Conservation (phyloP, 2,797 vertebrate species). For the Melanotaenia boesemani region DNA sequence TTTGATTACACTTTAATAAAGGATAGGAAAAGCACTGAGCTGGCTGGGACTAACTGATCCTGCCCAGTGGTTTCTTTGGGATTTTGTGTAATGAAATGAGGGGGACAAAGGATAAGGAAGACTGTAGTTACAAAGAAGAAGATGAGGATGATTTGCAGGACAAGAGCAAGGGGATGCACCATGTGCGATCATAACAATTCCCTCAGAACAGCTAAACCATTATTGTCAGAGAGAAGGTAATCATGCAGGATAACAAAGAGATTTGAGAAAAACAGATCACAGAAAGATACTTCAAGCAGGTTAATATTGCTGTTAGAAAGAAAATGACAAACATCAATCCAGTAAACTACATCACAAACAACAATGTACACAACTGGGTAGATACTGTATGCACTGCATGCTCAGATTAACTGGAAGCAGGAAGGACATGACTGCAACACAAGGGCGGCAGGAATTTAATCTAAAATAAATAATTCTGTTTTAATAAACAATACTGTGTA, state of each 20-base stretch:
- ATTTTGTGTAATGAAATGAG: slow-evolving; percentile 89
- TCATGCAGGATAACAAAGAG: slow-evolving; percentile 53
- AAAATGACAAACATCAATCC: slow-evolving; percentile 44
- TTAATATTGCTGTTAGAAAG: slow-evolving; percentile 37
- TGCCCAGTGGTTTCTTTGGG: slow-evolving; percentile 88
- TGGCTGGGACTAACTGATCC: slow-evolving; percentile 90
- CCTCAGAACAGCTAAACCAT: slow-evolving; percentile 48
- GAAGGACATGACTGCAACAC: neutral
- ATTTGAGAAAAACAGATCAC: slow-evolving; percentile 44
- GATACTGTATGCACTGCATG: too few relatives aligned
- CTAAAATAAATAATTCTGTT: too few relatives aligned
- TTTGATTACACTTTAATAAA: slow-evolving; percentile 99
- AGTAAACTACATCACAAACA: slow-evolving; percentile 43
- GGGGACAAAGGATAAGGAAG: slow-evolving; percentile 82
- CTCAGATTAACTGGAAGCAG: too few relatives aligned
- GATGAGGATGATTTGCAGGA: slow-evolving; percentile 60
- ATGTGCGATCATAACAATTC: slow-evolving; percentile 42
- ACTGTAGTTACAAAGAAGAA: slow-evolving; percentile 77
- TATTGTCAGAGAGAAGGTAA: slow-evolving; percentile 44
- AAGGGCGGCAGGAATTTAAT: neutral
- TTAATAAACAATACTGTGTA: neutral
- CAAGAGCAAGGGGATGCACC: slow-evolving; percentile 33
- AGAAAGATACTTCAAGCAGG: slow-evolving; percentile 35
- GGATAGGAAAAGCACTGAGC: slow-evolving; percentile 86
- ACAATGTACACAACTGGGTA: slow-evolving; percentile 8